Percentiles rank a stretch among this genome's conserved stretches.
phyloP scores from a whole-genome alignment of 2,113 vertebrate species.

The Miniopterus natalensis region DNA sequence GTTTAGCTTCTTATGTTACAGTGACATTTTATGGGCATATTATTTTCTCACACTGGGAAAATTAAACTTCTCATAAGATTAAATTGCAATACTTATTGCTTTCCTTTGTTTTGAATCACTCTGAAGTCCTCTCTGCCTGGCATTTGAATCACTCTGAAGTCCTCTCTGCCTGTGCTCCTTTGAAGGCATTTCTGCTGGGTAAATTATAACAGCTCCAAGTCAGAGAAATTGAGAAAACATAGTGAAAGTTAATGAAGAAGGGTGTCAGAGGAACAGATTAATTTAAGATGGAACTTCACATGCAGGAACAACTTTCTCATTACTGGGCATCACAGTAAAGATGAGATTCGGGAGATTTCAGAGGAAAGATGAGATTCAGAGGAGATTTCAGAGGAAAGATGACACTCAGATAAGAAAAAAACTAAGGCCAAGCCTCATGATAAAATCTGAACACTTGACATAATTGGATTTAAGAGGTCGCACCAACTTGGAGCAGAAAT shows the following conservation, averaged over 20 bases:
- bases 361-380: conserved; percentile 2
- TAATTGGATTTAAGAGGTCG: not conserved
- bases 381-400: not conserved
- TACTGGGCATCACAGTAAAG: conserved; percentile 1
- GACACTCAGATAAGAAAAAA: not conserved
- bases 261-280: conserved; percentile 38
- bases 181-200: conserved; percentile 56
- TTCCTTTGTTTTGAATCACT: conserved; percentile 65
- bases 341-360: not conserved
- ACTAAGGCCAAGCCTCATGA: not conserved
- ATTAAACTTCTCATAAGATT: conserved; percentile 72
- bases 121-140: not conserved
- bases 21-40: conserved; percentile 42
- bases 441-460: conserved; percentile 1
- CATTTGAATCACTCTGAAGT: conserved; percentile 54
- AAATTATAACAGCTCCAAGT: conserved; percentile 64
- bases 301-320: not conserved
- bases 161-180: conserved; percentile 11
- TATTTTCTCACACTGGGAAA: conserved; percentile 70
- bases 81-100: conserved; percentile 59
- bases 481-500: not conserved
- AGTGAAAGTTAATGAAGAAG: conserved; percentile 64
- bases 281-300: conserved; percentile 41
- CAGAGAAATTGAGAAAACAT: not conserved
- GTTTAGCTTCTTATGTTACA: conserved; percentile 68